Base-by-base conservation (phyloP, 2,113 vertebrate species). In the Gila orcuttii region DNA sequence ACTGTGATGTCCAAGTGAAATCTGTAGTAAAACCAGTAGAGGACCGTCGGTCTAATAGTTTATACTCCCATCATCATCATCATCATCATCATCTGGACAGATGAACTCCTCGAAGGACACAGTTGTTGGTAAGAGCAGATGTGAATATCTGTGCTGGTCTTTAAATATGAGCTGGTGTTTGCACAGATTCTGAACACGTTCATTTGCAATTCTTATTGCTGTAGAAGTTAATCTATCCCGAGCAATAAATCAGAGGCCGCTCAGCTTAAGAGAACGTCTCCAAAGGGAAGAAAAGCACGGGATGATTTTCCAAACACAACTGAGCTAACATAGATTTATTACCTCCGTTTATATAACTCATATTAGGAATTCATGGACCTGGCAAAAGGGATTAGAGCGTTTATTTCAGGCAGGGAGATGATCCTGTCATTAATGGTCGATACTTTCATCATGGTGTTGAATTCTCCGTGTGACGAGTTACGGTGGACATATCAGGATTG, bases 311-410 rank as follows among this genome's bases (percentile, higher is more conserved):
- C 96, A 98, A 99, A 99, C 97, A 99, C 96, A 98, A 98, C 97
- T 98, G 96, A 96, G 96, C 97, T 98, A 98, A 98, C 96, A 97
- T 96, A 97, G 97, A 98, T 99, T 97, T 98, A 98, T 98, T 97
- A 97, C 96, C 94, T 96, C 95, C 96, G 97, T 98, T 98, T 99
- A 97, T 99, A 97, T 97, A 99, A 99, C 96, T 99, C 96, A 95
- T 99, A 99, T 99, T 98, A 99, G 96, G 96, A 99, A 99, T 99
- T 98, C 98, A 99, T 98, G 97, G 97, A 98, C 97, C 97, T 97
- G 97, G 97, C 97, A 99, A 97, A 98, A 97, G 96, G 98, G 98
- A 99, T 99, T 99, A 99, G 96, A 97, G 96, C 96, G 93, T 98
- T 98, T 99, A 99, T 99, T 99, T 98, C 97, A 98, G 97, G 96